phyloP scores from a whole-genome alignment of 2,113 vertebrate genomes.

The Reinhardtius hippoglossoides region DNA sequence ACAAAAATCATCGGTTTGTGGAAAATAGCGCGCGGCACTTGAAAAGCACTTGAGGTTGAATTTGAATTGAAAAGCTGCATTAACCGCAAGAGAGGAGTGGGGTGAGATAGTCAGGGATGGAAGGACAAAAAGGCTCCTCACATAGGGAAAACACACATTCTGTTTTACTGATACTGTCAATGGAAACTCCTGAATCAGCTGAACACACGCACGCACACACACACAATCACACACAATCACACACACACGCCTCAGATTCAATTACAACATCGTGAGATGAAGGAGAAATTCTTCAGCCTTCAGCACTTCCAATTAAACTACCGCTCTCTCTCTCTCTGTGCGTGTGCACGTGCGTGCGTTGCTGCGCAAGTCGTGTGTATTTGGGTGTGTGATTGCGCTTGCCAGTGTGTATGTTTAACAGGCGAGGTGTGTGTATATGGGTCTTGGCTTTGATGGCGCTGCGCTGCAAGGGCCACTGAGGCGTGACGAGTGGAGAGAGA shows the following conservation, averaged over 20 bases:
- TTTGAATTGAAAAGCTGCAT: conserved; percentile 65
- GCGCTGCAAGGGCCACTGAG: conserved; percentile 69
- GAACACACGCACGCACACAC: conserved; percentile 45
- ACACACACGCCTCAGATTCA: conserved; percentile 73
- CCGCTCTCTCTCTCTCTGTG: conserved; percentile 40
- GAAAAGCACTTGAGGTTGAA: conserved; percentile 65
- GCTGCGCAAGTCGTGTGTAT: conserved; percentile 35
- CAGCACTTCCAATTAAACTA: conserved; percentile 82
- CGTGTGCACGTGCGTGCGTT: conserved; percentile 18
- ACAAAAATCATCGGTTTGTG: conserved; percentile 48
- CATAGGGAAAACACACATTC: conserved; percentile 72
- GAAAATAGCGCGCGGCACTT: conserved; percentile 37
- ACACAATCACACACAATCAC: conserved; percentile 38
- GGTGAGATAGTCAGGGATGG: conserved; percentile 59
- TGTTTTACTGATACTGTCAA: conserved; percentile 77
- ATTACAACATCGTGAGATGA: conserved; percentile 83
- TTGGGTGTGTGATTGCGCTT: conserved; percentile 45
- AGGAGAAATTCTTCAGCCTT: conserved; percentile 82
- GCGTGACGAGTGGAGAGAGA: conserved; percentile 53
- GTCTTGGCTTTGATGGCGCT: conserved; percentile 75
- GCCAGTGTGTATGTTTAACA: conserved; percentile 70
- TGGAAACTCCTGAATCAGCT: conserved; percentile 78
- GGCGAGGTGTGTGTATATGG: conserved; percentile 68
- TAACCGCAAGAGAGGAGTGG: conserved; percentile 55
- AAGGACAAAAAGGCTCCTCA: conserved; percentile 55